These are phyloP conservation scores for Sebastes baramenuke DNA, from an alignment of 2,797 vertebrate genomes.

Conservation along the genomic window DNA sequence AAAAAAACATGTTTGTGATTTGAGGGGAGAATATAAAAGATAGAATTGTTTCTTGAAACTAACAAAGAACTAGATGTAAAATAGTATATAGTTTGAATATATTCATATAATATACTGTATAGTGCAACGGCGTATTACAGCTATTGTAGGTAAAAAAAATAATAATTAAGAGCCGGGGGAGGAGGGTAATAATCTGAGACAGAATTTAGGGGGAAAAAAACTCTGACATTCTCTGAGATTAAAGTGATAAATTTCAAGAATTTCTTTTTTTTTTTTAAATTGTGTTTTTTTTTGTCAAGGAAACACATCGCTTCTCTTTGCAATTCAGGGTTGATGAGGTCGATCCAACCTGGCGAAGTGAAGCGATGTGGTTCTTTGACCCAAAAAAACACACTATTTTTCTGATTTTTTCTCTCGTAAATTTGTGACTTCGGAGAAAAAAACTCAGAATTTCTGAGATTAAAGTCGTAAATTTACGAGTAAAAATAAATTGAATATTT, in stretches of 20 bases:
- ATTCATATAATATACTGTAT: background rate
- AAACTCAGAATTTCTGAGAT: too few relatives aligned
- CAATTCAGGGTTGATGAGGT: too few relatives aligned
- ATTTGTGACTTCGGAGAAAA: background rate
- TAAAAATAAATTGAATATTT: too few relatives aligned
- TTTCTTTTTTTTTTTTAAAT: too few relatives aligned
- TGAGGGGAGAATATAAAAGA: background rate
- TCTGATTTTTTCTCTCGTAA: background rate
- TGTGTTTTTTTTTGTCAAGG: too few relatives aligned
- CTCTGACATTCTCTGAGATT: background rate
- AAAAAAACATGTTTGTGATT: background rate
- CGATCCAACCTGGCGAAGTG: too few relatives aligned
- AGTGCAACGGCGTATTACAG: background rate
- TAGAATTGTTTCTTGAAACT: background rate
- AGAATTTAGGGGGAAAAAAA: background rate
- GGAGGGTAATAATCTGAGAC: background rate
- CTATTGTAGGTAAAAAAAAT: background rate
- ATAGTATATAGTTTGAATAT: background rate
- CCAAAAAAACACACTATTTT: too few relatives aligned
- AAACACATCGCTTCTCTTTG: too few relatives aligned
- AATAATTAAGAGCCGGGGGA: too few relatives aligned
- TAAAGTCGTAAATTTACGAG: background rate
- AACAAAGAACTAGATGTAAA: background rate
- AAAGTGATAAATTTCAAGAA: background rate
- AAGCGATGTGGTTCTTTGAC: too few relatives aligned